Conservation (phyloP, 2,888 invertebrate species). For the Nesidiocoris tenuis region DNA sequence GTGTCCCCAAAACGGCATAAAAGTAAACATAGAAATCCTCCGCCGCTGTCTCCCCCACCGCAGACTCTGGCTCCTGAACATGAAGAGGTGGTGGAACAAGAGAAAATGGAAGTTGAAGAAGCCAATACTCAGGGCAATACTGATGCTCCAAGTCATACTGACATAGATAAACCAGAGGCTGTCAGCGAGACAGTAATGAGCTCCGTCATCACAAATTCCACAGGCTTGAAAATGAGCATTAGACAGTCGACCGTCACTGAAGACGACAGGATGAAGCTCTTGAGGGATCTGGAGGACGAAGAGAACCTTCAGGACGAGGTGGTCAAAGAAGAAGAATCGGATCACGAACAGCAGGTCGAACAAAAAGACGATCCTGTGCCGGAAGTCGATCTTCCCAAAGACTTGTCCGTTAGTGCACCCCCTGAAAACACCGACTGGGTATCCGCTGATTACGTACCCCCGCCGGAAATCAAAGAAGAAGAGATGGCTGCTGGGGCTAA, state of each 20-base stretch:
- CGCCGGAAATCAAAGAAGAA: constrained; percentile 25
- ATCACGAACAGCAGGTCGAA: background rate
- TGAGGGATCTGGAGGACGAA: constrained; percentile 47
- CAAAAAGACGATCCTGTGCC: constrained; percentile 2
- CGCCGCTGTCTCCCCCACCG: constrained; percentile 47
- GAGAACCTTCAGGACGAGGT: constrained; percentile 24
- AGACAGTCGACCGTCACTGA: constrained; percentile 17
- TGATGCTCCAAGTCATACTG: constrained; percentile 5
- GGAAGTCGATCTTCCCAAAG: background rate
- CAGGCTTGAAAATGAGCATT: constrained; percentile 27
- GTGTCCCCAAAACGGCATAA: constrained; percentile 49
- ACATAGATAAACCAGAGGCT: constrained; percentile 44
- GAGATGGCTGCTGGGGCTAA: constrained; percentile 21
- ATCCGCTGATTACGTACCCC: constrained; percentile 21
- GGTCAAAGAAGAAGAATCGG: background rate
- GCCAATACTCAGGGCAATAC: background rate
- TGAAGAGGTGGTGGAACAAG: constrained; percentile 14
- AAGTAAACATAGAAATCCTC: constrained; percentile 53
- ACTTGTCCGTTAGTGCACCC: background rate
- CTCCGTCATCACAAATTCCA: constrained; percentile 45
- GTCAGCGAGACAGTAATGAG: constrained; percentile 50
- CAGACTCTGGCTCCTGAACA: constrained; percentile 53
- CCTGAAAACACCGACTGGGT: constrained; percentile 10
- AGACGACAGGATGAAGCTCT: constrained; percentile 40
- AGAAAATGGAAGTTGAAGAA: constrained; percentile 50